Base-by-base conservation (phyloP, 2,113 vertebrate genomes). In the Neolamprologus ventralis region DNA sequence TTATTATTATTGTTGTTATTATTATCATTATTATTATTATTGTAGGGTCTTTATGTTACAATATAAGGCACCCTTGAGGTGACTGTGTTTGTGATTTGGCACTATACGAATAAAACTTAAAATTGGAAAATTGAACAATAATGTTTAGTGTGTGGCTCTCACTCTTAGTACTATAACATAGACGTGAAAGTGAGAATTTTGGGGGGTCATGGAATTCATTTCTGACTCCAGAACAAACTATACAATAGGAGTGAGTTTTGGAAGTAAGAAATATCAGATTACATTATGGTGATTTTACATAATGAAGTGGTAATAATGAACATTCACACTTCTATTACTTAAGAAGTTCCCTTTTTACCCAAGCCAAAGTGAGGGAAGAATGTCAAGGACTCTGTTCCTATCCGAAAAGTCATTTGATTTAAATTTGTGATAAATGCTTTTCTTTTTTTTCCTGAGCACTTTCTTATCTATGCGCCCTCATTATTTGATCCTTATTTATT, bases 381-480 rank as follows among this genome's bases (percentile, higher is more conserved):
- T 33, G 80, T 92, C 79, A 93, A 89, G 85, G 65, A 91, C 51
- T 55, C 58, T 4, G 4, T 14, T 3, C 79, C 47, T 54, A 12
- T 85, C 80, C 10, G 9, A 87, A 93, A 90, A 89, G 83, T 93
- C 63, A 63, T 88, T 89, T 90, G 88, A 93, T 92, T 86, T 84
- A 58, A 51, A 55, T 21, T 40, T 26, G 87, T 71, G 91, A 92
- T 89, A 87, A 82, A 80, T 83, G 82, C 71, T 16, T 42, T 73
- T 45, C 14, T 71, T 45, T 79, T 92, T 45, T 81, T 92, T 82
- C 84, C 45, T 81, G 47, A 58, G 58, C 10, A 31, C 68, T 75
- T n/a, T 19, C 89, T 92, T 92, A 92, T 93, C 92, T 83, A 12
- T 5, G 47, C 9, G 8, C 81, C 85, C 57, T 91, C 79, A 87